Conservation (phyloP, 2,113 vertebrate species). For the Neoarius graeffei region DNA sequence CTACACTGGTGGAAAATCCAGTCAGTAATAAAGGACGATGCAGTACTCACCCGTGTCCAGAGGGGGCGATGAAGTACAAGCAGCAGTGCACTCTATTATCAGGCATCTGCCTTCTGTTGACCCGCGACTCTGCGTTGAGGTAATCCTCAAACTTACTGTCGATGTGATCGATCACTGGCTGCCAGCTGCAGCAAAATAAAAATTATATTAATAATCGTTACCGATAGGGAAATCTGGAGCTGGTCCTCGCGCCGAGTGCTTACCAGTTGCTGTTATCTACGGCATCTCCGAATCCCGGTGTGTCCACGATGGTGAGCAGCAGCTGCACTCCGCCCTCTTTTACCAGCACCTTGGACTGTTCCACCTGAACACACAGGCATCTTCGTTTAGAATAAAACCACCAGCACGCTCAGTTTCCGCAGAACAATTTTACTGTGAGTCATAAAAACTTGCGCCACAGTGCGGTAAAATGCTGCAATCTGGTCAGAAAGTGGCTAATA, state of each 20-base stretch:
- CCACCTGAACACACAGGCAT: slow-evolving; percentile 38
- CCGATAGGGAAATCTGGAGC: neutral
- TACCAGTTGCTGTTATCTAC: slow-evolving; percentile 99
- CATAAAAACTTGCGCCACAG: neutral
- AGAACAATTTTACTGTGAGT: neutral
- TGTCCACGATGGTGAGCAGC: slow-evolving; percentile 94
- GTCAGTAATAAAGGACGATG: neutral
- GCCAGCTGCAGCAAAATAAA: slow-evolving; percentile 77
- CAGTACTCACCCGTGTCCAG: slow-evolving; percentile 89
- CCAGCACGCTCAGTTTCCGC: neutral
- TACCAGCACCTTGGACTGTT: slow-evolving; percentile 89
- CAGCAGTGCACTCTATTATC: slow-evolving; percentile 94
- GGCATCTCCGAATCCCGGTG: slow-evolving; percentile 93
- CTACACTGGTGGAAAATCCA: neutral
- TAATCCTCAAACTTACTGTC: slow-evolving; percentile 97
- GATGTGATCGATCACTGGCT: slow-evolving; percentile 94
- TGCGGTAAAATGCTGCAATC: neutral
- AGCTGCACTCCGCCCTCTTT: slow-evolving; percentile 95
- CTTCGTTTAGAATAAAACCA: neutral
- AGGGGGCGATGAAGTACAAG: slow-evolving; percentile 96
- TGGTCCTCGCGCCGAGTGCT: slow-evolving; percentile 24
- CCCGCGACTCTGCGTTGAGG: slow-evolving; percentile 93
- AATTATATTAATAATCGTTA: too few relatives aligned
- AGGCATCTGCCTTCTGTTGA: slow-evolving; percentile 94
- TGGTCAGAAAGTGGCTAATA: neutral